Evolutionary conservation across 2,888 invertebrate genomes (phyloP), one percentile per base, ranked within the genome.

Genomic region (Synergus japonicus): DNA sequence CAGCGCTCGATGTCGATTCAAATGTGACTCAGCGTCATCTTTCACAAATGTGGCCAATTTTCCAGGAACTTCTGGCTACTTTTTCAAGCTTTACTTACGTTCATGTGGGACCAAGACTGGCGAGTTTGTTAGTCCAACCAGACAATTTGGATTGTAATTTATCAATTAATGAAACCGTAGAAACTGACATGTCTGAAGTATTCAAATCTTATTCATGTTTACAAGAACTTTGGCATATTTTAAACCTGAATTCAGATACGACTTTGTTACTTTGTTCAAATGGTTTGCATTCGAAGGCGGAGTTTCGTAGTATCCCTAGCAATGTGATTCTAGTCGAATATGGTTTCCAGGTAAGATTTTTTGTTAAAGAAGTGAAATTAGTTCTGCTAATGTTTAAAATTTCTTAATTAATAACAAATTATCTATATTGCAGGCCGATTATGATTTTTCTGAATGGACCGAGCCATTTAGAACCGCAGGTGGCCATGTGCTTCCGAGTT

Each of bases 271-370:
- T 93, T 1, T 93, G 93, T 83, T 92, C 92, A 77, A 93, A 93
- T 87, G 92, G 92, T 78, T 87, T 93, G 79, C 93, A 93, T 87
- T 90, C 90, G 81, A 91, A 92, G 81, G 85, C 90, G 8, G 91
- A 92, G 80, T 92, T 92, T 80, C 90, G 89, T n/a, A 92, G 89
- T 81, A 88, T 94, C 78, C 94, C 94, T n/a, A 92, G 92, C 22
- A 93, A 94, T 85, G 91, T 94, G 64, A 91, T 94, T 82, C 91
- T 94, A 64, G 93, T 94, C 54, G 94, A 94, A 88, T 94, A 94
- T 89, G 94, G 94, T 63, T 94, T 94, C 87, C 94, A 94, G 93
- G 94, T 94, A 87, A 85, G 87, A 95, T 95, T 93, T 95, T 96
- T 88, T 77, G 18, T 76, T 44, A 22, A n/a, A 22, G 37, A 49